Evolutionary conservation across 2,888 invertebrate genomes (phyloP), one percentile per base, ranked within the genome.

Genomic region (Nasonovia ribisnigri): DNA sequence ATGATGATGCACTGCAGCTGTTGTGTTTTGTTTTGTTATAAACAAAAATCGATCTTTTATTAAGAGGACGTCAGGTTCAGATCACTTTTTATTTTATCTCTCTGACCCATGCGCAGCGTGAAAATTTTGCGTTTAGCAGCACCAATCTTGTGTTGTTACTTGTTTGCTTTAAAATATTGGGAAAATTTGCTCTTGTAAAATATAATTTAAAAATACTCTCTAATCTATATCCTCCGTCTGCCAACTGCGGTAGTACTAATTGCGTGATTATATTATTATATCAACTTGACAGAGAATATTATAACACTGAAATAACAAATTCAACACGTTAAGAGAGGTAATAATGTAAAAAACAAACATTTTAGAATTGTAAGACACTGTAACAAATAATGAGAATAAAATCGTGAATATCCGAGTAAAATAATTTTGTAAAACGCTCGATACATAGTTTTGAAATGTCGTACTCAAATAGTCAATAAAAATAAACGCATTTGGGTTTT

Each of bases 21-120:
- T 89, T 89, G 46, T 88, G 29, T 90, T 67, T 90, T 90, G 24
- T 29, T 48, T 90, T 90, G 13, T 77, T 16, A 13, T 26, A 16
- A 26, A 51, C 6, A 16, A 8, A 36, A 51, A 26, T 42, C 87
- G n/a, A 87, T 86, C 29, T 86, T 11, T 46, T 86, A 29, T 84
- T 86, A 46, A 77, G 16, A 77, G 20, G 20, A 36, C 13, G 0
- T 86, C 13, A n/a, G n/a, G n/a, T 3, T 26, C 51, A 16, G 8
- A 36, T 11, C 26, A 84, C 26, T 42, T 43, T 77, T 77, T 77
- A 8, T 36, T 20, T 77, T 77, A 20, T 77, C 36, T 77, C 20
- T 11, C 20, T 77, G 2, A 36, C 36, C 36, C 36, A 20, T 36
- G 11, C 4, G 67, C n/a, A 20, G 36, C 36, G 36, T 36, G 16